These are phyloP conservation scores for Eulemur coronatus DNA, from an alignment of 2,797 vertebrate species.

Conservation along the genomic window DNA sequence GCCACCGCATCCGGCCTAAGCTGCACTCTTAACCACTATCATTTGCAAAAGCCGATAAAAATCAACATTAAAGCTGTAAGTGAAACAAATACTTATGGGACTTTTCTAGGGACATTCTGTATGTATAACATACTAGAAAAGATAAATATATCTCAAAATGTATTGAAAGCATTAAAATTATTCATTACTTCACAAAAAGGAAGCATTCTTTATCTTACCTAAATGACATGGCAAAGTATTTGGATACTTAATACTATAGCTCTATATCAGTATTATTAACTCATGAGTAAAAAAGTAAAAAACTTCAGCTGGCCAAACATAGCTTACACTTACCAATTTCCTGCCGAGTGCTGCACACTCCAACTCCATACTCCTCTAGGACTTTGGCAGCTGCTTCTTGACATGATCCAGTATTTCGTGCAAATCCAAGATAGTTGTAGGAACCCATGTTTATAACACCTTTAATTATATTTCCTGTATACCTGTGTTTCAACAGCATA, in stretches of 20 bases:
- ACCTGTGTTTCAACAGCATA: constrained; percentile 85
- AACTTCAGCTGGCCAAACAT: neutral
- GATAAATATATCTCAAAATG: neutral
- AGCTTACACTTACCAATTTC: constrained; percentile 91
- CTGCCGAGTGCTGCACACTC: constrained; percentile 93
- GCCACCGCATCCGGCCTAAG: too few relatives aligned
- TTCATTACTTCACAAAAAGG: neutral
- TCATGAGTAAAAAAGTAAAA: neutral
- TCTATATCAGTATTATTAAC: neutral
- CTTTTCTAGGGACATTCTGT: neutral
- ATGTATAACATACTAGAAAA: neutral
- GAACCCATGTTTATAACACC: constrained; percentile 98
- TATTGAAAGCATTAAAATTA: constrained; percentile 20
- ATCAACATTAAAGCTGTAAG: constrained; percentile 35
- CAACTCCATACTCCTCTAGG: constrained; percentile 91
- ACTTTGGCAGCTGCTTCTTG: constrained; percentile 88
- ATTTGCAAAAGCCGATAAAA: constrained; percentile 45
- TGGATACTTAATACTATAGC: neutral
- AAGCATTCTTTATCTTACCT: neutral
- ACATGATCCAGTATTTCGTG: constrained; percentile 91
- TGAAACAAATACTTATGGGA: constrained; percentile 18
- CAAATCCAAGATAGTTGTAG: constrained; percentile 98
- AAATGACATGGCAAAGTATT: neutral
- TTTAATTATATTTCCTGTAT: constrained; percentile 93
- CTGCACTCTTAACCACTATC: neutral